Base-by-base conservation (phyloP, 2,113 vertebrate genomes). In the Cynoglossus semilaevis region DNA sequence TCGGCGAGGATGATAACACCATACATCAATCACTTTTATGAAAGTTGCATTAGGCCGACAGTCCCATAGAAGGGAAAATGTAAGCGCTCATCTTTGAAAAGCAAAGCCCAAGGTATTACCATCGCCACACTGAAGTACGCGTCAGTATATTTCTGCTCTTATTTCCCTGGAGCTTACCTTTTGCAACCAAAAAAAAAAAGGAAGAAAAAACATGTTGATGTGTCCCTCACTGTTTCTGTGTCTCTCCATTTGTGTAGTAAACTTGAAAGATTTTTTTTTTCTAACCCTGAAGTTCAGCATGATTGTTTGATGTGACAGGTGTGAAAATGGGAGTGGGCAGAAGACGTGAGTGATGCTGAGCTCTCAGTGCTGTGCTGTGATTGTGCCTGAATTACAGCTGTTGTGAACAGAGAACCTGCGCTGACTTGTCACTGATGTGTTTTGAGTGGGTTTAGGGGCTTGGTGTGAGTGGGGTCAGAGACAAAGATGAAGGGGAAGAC, bases 291-390 rank as follows among this genome's bases (percentile, higher is more conserved):
- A 85, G 66, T 86, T 75, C 70, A 85, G 53, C 58, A 59, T 67
- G 74, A 87, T 72, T 70, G 74, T 85, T 88, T 87, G 80, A 87
- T 89, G 76, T 88, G 87, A 87, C 85, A 86, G 79, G 87, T 84
- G 76, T 80, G 72, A 77, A 70, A 87, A 86, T 73, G 42, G 74
- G 63, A 86, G 79, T 83, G 77, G 83, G 79, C 22, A 74, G 85
- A 65, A 71, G 85, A 65, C 73, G 65, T 85, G 82, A 85, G 73
- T 82, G 79, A 88, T 85, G 82, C 73, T 74, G 73, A 83, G 74
- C 73, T 87, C 80, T 85, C 80, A 76, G 69, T 63, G 41, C 62
- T 79, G 63, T 60, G 79, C 65, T 59, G 49, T 78, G 80, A 83
- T 76, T 76, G 82, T 85, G 81, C 78, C 69, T 74, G 77, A 84